Percentiles rank a stretch among this genome's conserved stretches.
Evolutionary conservation across 2,113 vertebrate species (phyloP).

Genomic region (Glaucidium brasilianum): DNA sequence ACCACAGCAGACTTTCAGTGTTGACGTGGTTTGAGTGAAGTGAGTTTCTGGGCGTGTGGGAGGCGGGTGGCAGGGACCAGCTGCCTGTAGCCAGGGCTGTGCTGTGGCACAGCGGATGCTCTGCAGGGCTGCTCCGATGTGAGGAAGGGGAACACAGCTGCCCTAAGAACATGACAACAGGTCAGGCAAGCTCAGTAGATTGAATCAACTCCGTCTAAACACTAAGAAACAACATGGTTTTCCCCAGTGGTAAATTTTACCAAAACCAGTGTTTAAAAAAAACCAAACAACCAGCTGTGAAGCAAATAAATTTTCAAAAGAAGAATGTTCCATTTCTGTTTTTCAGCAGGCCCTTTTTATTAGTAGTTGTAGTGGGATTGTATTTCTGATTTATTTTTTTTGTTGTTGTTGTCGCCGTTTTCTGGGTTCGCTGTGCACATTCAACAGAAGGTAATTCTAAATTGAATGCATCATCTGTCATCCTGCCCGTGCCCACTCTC

Average conservation of each 20-base stretch:
- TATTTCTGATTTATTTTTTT: neutral
- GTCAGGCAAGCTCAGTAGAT: neutral
- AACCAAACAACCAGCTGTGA: neutral
- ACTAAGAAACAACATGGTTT: neutral
- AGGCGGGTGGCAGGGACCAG: neutral
- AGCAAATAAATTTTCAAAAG: neutral
- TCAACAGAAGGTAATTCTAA: constrained; percentile 61
- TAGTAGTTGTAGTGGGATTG: neutral
- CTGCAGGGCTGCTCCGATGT: accelerated
- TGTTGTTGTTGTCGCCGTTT: neutral
- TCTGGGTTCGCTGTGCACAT: constrained; percentile 27
- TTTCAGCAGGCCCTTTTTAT: neutral
- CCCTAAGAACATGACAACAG: neutral
- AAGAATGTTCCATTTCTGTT: neutral
- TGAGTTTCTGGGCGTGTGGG: neutral
- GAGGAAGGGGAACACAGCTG: neutral
- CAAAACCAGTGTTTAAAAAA: neutral
- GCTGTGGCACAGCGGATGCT: accelerated
- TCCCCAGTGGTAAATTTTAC: neutral
- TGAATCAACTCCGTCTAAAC: neutral
- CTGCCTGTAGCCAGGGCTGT: neutral
- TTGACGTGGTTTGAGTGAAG: neutral
- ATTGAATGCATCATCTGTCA: constrained; percentile 5
- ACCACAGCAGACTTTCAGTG: neutral
- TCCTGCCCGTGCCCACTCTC: neutral